A percentile compares a stretch with the other conserved stretches of the same genome.
Conservation (phyloP, 1,140 invertebrate genomes). For the Cyclina sinensis region DNA sequence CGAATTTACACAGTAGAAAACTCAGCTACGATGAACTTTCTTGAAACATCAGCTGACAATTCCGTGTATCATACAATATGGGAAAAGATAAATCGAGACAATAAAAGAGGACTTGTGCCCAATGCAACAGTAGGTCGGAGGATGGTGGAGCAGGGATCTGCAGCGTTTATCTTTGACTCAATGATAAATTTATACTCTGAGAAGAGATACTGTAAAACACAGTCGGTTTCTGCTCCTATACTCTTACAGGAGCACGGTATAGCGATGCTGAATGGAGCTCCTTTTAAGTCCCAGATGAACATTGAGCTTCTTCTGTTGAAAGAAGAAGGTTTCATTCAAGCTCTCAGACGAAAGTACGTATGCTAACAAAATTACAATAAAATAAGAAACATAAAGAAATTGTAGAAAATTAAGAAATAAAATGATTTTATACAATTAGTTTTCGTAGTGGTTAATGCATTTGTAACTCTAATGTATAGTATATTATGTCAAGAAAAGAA, state of each 20-base stretch:
- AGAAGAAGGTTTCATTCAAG: constrained; percentile 76
- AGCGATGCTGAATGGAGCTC: constrained; percentile 78
- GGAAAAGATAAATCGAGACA: constrained; percentile 67
- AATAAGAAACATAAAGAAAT: no score
- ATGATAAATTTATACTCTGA: constrained; percentile 80
- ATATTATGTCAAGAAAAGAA: no score
- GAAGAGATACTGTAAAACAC: constrained; percentile 77
- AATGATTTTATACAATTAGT: no score
- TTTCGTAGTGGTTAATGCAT: no score
- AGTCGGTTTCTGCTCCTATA: constrained; percentile 76
- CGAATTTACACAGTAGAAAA: constrained; percentile 78
- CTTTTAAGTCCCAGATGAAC: constrained; percentile 81
- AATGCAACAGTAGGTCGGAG: constrained; percentile 71
- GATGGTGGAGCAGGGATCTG: constrained; percentile 66
- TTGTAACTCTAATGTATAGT: no score
- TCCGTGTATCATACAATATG: constrained; percentile 71
- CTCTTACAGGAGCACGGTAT: constrained; percentile 83
- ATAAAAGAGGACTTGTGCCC: constrained; percentile 71
- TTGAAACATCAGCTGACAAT: constrained; percentile 72
- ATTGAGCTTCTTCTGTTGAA: constrained; percentile 80
- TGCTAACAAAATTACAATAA: not conserved
- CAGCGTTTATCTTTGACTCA: constrained; percentile 83
- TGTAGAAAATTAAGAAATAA: no score
- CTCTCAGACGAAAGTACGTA: constrained; percentile 79
- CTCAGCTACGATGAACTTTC: constrained; percentile 82